These are phyloP conservation scores for Cryptophagus acutangulus DNA, from an alignment of 2,888 invertebrate genomes.

Conservation along the genomic window DNA sequence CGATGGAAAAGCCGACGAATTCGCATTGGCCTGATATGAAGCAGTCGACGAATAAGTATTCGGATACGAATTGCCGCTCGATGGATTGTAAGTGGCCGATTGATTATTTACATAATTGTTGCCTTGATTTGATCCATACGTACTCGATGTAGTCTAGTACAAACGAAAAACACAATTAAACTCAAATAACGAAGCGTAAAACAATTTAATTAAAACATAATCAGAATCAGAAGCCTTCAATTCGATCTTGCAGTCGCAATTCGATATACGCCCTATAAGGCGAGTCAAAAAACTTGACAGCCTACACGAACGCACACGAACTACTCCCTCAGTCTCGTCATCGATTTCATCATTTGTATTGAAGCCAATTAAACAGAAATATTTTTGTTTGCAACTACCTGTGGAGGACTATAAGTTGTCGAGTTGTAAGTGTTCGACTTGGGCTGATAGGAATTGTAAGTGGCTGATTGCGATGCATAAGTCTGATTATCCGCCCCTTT, in stretches of 20 bases:
- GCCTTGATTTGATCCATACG: slow-evolving; percentile 40
- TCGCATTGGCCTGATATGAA: slow-evolving; percentile 36
- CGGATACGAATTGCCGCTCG: slow-evolving; percentile 39
- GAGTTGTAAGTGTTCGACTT: slow-evolving; percentile 41
- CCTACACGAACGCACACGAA: background rate
- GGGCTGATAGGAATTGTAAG: slow-evolving; percentile 44
- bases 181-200: slow-evolving; percentile 1
- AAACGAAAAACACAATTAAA: slow-evolving; percentile 14
- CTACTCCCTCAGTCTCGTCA: slow-evolving; percentile 36
- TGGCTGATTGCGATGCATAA: slow-evolving; percentile 49
- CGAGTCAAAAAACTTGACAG: background rate
- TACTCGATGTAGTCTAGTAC: slow-evolving; percentile 50
- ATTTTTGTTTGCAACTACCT: slow-evolving; percentile 31
- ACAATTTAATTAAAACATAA: background rate
- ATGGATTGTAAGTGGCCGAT: slow-evolving; percentile 38
- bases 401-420: slow-evolving; percentile 39
- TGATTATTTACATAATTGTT: slow-evolving; percentile 44
- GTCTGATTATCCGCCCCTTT: slow-evolving; percentile 44
- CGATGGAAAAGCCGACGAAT: slow-evolving; percentile 38
- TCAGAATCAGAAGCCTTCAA: background rate
- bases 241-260: slow-evolving; percentile 18
- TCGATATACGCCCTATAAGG: slow-evolving; percentile 25
- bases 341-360: slow-evolving; percentile 34
- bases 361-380: slow-evolving; percentile 5
- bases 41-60: slow-evolving; percentile 43